Conservation (phyloP, 2,888 invertebrate species). For the Drosophila gaucha region DNA sequence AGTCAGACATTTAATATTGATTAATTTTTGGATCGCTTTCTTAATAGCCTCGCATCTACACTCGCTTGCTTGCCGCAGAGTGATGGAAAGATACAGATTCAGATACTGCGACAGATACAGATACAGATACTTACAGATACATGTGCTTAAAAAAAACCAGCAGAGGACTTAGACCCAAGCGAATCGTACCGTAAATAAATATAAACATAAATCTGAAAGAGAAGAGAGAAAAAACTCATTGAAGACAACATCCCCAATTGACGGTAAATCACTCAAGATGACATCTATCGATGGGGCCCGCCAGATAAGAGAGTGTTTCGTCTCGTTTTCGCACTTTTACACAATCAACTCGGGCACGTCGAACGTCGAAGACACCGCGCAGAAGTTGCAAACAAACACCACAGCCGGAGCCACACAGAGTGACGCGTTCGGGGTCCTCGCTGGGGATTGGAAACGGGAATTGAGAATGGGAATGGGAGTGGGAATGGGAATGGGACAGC, state of each 20-base stretch:
- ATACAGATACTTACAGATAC: constrained; percentile 25
- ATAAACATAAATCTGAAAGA: constrained; percentile 74
- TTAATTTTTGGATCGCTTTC: constrained; percentile 55
- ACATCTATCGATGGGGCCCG: constrained; percentile 81
- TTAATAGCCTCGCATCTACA: constrained; percentile 61
- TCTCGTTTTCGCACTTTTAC: constrained; percentile 82
- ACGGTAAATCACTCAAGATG: constrained; percentile 84
- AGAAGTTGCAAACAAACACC: constrained; percentile 43
- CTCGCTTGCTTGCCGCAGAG: constrained; percentile 14
- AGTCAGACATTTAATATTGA: constrained; percentile 70
- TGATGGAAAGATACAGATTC: constrained; percentile 62
- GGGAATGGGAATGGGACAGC: constrained; percentile 25
- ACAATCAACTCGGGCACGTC: constrained; percentile 64
- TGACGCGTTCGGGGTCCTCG: constrained; percentile 15
- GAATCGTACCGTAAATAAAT: constrained; percentile 75
- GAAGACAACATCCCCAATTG: constrained; percentile 81
- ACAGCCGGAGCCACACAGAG: constrained; percentile 25
- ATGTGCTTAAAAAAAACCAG: constrained; percentile 24
- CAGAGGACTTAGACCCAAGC: constrained; percentile 41
- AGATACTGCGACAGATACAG: constrained; percentile 15
- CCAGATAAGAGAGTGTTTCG: constrained; percentile 80
- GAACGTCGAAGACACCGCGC: constrained; percentile 46
- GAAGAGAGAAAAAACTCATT: constrained; percentile 60
- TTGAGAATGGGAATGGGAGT: constrained; percentile 11
- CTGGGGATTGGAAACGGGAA: constrained; percentile 28